Evolutionary conservation across 2,797 vertebrate genomes (phyloP).

Genomic region (Tragelaphus oryx): DNA sequence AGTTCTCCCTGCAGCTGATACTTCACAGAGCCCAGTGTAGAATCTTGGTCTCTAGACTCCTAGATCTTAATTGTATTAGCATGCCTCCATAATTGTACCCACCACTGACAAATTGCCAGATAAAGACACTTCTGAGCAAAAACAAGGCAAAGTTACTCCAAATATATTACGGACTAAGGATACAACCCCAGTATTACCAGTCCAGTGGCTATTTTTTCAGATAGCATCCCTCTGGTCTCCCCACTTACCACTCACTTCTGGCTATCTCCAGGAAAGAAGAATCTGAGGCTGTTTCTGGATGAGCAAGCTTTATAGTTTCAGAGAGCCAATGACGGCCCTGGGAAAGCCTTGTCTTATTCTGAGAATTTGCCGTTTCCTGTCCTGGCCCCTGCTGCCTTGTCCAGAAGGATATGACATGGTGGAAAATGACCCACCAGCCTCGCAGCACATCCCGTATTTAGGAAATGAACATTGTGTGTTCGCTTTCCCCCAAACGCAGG

Average conservation of each 20-base stretch:
- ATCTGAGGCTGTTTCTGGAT: conserved; percentile 79
- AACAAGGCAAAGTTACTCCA: background rate
- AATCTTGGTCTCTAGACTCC: background rate
- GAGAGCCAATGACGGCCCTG: conserved; percentile 72
- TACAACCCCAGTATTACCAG: background rate
- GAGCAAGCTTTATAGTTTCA: conserved; percentile 79
- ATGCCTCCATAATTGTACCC: background rate
- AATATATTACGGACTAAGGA: background rate
- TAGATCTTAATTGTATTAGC: background rate
- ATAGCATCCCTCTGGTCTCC: background rate
- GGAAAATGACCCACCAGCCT: conserved; percentile 79
- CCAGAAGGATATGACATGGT: conserved; percentile 84
- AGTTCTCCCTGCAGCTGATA: background rate
- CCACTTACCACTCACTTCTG: conserved; percentile 79
- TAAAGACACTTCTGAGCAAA: background rate
- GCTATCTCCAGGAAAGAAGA: conserved; percentile 51
- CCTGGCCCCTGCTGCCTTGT: conserved; percentile 72
- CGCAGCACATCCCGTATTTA: conserved; percentile 76
- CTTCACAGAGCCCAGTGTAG: background rate
- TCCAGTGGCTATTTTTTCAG: background rate
- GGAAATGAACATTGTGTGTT: conserved; percentile 81
- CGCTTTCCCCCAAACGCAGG: conserved; percentile 75
- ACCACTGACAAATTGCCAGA: background rate
- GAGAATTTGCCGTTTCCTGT: conserved; percentile 82
- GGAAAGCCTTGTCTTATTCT: conserved; percentile 80